phyloP scores from a whole-genome alignment of 1,140 invertebrate species.

The Drosophila pruinosa region DNA sequence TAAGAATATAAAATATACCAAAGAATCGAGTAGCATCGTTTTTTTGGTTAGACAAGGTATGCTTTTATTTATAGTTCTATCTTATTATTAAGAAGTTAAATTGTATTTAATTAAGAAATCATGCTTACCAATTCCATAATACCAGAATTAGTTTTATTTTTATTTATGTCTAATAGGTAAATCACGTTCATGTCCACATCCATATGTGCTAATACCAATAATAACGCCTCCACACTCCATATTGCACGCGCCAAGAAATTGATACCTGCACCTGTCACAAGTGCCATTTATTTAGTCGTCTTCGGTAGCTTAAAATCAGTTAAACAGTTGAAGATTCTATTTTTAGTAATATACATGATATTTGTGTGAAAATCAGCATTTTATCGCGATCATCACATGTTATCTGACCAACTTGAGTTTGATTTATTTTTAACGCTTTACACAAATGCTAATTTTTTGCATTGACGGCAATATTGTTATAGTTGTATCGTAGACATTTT shows the following conservation, averaged over 20 bases:
- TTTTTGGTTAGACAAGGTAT: too few species aligned
- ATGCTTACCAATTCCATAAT: too few species aligned
- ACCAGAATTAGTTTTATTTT: not conserved
- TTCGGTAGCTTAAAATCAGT: slow-evolving; percentile 40
- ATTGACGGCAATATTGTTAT: too few species aligned
- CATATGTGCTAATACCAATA: not conserved
- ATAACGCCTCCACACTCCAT: not conserved
- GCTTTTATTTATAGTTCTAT: not conserved
- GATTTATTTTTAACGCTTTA: slow-evolving; percentile 45
- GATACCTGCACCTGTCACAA: slow-evolving; percentile 48
- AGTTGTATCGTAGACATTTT: not conserved
- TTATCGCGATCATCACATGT: slow-evolving; percentile 40
- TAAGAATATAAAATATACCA: too few species aligned
- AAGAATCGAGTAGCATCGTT: too few species aligned
- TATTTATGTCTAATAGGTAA: not conserved
- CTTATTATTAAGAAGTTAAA: not conserved
- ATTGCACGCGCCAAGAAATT: slow-evolving; percentile 22
- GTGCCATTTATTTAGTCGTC: slow-evolving; percentile 19
- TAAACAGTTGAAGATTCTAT: slow-evolving; percentile 30
- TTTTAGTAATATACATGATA: slow-evolving; percentile 50
- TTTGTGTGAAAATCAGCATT: slow-evolving; percentile 50
- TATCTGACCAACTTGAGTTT: slow-evolving; percentile 39
- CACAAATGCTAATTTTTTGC: slow-evolving; percentile 56
- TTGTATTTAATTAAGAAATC: not conserved
- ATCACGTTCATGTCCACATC: not conserved